phyloP scores from a whole-genome alignment of 1,140 invertebrate species.

The Caenorhabditis latens region DNA sequence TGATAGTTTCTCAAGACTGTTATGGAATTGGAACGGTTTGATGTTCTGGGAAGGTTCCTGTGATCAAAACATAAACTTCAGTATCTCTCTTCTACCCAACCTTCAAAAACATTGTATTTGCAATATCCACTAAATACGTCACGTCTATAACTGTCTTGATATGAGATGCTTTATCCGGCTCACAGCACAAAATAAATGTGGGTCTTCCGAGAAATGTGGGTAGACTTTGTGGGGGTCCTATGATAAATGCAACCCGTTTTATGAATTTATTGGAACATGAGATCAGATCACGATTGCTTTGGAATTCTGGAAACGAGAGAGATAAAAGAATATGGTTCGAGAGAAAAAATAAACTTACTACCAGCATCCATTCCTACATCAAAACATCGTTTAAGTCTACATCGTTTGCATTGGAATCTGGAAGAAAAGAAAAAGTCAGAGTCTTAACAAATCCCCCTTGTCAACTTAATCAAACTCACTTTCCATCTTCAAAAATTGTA shows the following conservation, averaged over 20 bases:
- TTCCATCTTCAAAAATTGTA: slow-evolving; percentile 3
- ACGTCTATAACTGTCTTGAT: slow-evolving; percentile 10
- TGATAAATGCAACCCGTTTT: neutral
- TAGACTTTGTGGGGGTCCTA: neutral
- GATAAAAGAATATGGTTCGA: too few relatives aligned
- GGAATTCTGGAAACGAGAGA: slow-evolving; percentile 15
- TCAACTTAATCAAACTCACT: neutral
- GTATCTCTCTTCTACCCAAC: neutral
- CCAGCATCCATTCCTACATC: slow-evolving; percentile 9
- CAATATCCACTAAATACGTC: neutral
- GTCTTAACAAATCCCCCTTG: too few relatives aligned
- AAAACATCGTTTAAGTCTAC: neutral
- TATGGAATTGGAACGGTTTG: neutral
- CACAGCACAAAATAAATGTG: neutral
- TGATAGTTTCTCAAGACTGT: neutral
- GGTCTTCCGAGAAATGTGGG: neutral
- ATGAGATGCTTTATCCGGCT: neutral
- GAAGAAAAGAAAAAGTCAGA: neutral
- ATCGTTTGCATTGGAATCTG: slow-evolving; percentile 31
- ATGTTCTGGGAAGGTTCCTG: neutral
- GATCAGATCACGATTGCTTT: slow-evolving; percentile 7
- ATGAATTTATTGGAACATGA: slow-evolving; percentile 9
- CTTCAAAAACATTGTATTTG: neutral
- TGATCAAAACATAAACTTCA: neutral
- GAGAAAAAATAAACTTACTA: too few relatives aligned